phyloP scores from a whole-genome alignment of 2,888 invertebrate genomes.

The Ellobium chinense region DNA sequence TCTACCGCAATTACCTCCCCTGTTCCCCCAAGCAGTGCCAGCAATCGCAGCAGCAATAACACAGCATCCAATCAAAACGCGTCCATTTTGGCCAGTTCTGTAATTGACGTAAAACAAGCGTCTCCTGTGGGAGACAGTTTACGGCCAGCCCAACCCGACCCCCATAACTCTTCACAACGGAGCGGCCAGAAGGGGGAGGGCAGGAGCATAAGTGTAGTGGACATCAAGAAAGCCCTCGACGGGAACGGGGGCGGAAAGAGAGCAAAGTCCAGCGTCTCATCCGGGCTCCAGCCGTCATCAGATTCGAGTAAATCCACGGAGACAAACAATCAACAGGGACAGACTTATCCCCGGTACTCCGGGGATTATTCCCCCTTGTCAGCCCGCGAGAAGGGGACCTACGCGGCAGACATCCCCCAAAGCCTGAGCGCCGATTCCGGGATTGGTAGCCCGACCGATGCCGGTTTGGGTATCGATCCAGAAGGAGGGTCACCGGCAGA shows the following conservation, averaged over 20 bases:
- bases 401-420: constrained; percentile 30
- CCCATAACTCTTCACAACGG: not conserved
- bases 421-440: constrained; percentile 40
- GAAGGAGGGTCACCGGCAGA: not conserved
- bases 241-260: not conserved
- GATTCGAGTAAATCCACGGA: not conserved
- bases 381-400: not conserved
- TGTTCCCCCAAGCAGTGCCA: not conserved
- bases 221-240: not conserved
- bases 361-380: not conserved
- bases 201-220: not conserved
- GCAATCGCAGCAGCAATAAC: not conserved
- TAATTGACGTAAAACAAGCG: not conserved
- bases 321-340: not conserved
- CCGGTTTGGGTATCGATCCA: not conserved
- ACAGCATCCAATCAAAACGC: not conserved
- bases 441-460: constrained; percentile 38
- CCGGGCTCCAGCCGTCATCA: not conserved
- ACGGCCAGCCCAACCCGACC: not conserved
- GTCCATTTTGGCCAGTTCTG: not conserved
- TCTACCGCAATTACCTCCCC: no score
- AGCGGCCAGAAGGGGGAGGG: not conserved
- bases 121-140: not conserved
- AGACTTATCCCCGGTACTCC: not conserved
- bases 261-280: not conserved